Base-by-base conservation (phyloP, 2,797 vertebrate genomes). In the Pseudochaenichthys georgianus region DNA sequence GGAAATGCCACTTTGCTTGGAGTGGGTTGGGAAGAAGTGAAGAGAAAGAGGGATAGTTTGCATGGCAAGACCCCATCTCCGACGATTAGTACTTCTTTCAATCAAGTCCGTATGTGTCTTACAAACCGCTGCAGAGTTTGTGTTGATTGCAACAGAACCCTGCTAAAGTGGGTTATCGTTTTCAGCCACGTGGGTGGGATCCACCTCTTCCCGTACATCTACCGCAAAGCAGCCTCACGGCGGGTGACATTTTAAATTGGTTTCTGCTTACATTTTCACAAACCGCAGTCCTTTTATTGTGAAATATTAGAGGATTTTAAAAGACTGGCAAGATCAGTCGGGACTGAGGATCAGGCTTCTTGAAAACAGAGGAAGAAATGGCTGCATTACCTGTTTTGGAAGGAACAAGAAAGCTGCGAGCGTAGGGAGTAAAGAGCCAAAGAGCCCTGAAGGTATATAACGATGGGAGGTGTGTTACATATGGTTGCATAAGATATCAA, bases 1-100 rank as follows among this genome's bases (percentile, higher is more conserved):
- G 94, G 92, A 95, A 95, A 95, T 93, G 88, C 75, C 85, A 92
- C 89, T 94, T 90, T 92, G 87, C 85, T 84, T n/a, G 48, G 70
- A 78, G 82, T 77, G 88, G 73, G 73, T 54, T 78, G 43, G 66
- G 77, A 71, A 23, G 81, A 83, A 74, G 72, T 64, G 75, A 53
- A 61, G 75, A 28, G 74, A 73, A 50, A 71, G 61, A 43, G 65
- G 71, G 71, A 73, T 65, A 28, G 70, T 89, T 90, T 90, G 88
- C 86, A 83, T 88, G 87, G 80, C 46, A 43, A 82, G 84, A 78
- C 84, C 70, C 54, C 77, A 46, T 70, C 86, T 89, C 70, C 46
- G 54, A 68, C 19, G 66, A 78, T 86, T 80, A 65, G 69, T 45
- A 62, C 82, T 82, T 75, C 78, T 85, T 87, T 88, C 87, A 77